Conservation (phyloP, 1,140 invertebrate species). For the Periplaneta americana region DNA sequence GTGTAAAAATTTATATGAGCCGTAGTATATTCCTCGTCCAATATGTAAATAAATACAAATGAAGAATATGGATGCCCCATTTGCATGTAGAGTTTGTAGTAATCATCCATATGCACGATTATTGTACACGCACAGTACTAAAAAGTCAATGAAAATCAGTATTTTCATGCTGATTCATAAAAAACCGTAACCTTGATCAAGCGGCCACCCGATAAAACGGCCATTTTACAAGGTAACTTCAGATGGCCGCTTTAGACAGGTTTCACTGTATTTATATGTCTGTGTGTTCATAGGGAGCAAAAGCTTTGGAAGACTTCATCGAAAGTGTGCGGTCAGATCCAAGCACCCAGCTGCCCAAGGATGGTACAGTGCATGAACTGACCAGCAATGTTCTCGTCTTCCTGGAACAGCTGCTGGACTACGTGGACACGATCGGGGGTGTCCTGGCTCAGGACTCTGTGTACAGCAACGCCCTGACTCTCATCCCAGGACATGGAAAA, state of each 20-base stretch:
- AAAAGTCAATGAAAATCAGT: too few relatives aligned
- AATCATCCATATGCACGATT: neutral
- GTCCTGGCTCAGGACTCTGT: slow-evolving; percentile 31
- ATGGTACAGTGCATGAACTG: slow-evolving; percentile 94
- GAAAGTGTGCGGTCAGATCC: slow-evolving; percentile 83
- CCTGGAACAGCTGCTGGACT: slow-evolving; percentile 75
- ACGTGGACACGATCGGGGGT: slow-evolving; percentile 66
- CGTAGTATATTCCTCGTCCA: too few relatives aligned
- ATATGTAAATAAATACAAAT: too few relatives aligned
- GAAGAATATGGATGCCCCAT: too few relatives aligned
- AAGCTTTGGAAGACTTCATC: slow-evolving; percentile 88
- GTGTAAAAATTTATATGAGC: too few relatives aligned
- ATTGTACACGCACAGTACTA: too few relatives aligned
- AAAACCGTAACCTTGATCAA: too few relatives aligned
- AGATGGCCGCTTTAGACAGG: too few relatives aligned
- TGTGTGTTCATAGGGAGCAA: slow-evolving; percentile 58
- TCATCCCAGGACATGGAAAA: slow-evolving; percentile 21
- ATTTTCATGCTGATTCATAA: too few relatives aligned
- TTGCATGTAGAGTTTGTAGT: too few relatives aligned
- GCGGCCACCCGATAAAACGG: too few relatives aligned
- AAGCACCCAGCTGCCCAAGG: slow-evolving; percentile 78
- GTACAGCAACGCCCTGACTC: slow-evolving; percentile 21
- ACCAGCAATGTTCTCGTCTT: slow-evolving; percentile 90
- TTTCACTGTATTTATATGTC: neutral
- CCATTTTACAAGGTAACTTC: too few relatives aligned